Evolutionary conservation across 2,797 vertebrate genomes (phyloP), one percentile per base, ranked within the genome.

Genomic region (Simalia tracyae): DNA sequence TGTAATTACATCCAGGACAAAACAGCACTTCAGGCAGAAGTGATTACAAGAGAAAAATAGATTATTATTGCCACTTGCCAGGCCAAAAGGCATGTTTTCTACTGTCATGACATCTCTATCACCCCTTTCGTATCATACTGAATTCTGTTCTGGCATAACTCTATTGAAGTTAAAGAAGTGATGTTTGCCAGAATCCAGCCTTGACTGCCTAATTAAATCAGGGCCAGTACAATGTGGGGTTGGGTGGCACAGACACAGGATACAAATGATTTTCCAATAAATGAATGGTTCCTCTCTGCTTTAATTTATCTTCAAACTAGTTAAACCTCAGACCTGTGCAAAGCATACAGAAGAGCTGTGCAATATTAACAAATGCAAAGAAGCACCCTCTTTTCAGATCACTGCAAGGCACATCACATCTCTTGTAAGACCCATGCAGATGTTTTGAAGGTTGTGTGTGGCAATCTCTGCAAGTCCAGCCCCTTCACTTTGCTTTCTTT

Each of bases 71-170:
- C 8, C 50, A 54, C 50, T 54, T 54, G 7, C 50, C 50, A 54
- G 50, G 50, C 50, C 50, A 54, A 81, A 93, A 42, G 92, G 90
- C 26, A 91, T 15, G 5, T 84, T 92, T 90, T 76, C 84, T 84
- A 90, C 8, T 86, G 64, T 28, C 81, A 86, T 86, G 36, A 42
- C 85, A 59, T 14, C 54, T 87, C 24, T 87, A 76, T 46, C 76
- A 60, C 66, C 56, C 60, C 84, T 91, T 86, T 86, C 66, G 56
- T 64, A 57, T n/a, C 50, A 8, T 11, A 76, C 66, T 66, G 26
- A 88, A 89, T 90, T 88, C 1, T 57, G 0, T 54, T 57, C 22
- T 0, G 89, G 88, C 54, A 14, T 19, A 28, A 86, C 19, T 86
- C 64, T 24, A 86, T 28, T 22, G 72, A 56, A 26, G 26, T 14